A percentile compares a stretch with the other conserved stretches of the same genome.
Conservation (phyloP, 2,888 invertebrate genomes). For the Erannis defoliaria region DNA sequence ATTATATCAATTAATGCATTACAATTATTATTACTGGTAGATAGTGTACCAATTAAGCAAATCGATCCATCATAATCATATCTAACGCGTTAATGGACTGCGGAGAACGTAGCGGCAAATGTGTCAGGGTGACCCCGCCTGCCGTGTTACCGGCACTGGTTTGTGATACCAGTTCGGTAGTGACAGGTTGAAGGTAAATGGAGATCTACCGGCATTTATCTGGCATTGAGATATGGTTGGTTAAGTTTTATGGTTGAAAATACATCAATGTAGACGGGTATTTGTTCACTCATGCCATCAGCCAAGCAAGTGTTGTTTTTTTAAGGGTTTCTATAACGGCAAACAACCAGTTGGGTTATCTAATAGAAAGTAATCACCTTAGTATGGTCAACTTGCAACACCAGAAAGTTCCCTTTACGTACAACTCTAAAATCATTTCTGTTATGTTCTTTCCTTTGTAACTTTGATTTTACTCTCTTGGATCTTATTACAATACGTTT, state of each 20-base stretch:
- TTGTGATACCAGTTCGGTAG: constrained; percentile 24
- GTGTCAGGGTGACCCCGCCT: constrained; percentile 47
- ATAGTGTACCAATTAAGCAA: constrained; percentile 59
- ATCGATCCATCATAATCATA: constrained; percentile 67
- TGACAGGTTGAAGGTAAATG: constrained; percentile 37
- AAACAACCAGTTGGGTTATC: too few species aligned
- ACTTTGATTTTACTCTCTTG: too few species aligned
- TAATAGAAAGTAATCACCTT: too few species aligned
- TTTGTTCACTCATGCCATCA: neutral
- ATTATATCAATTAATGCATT: constrained; percentile 19
- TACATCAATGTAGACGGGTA: neutral
- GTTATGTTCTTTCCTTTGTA: too few species aligned
- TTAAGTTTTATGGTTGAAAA: neutral
- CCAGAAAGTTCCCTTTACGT: too few species aligned
- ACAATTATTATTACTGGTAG: constrained; percentile 19
- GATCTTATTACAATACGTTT: too few species aligned
- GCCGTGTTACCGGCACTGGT: constrained; percentile 26
- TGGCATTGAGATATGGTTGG: constrained; percentile 5
- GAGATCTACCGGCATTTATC: constrained; percentile 18
- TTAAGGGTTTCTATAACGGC: neutral
- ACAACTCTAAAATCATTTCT: too few species aligned
- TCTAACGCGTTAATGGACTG: constrained; percentile 48
- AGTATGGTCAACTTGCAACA: too few species aligned
- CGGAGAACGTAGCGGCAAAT: constrained; percentile 43
- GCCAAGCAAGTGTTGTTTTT: neutral